A percentile compares a stretch with the other conserved stretches of the same genome.
phyloP scores from a whole-genome alignment of 35 echinoderm and acorn worm species.

The Diadema setosum region DNA sequence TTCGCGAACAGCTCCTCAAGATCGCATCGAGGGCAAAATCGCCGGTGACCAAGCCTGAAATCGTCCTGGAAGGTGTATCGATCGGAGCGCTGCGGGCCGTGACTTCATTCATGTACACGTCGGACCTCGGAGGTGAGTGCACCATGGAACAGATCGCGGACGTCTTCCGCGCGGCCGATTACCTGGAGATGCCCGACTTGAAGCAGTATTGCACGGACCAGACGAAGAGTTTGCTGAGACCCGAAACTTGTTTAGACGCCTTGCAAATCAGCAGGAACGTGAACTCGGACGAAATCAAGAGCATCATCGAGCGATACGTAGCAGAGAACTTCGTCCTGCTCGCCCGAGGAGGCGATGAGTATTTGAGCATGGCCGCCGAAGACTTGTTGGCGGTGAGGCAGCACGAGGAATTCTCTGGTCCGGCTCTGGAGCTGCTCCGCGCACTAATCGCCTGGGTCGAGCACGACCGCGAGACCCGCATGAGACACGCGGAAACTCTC shows the following conservation, averaged over 20 bases:
- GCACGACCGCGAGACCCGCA: background rate
- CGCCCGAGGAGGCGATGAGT: background rate
- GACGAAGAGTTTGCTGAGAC: background rate
- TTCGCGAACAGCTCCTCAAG: conserved; percentile 36
- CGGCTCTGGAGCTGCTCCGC: background rate
- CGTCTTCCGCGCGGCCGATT: background rate
- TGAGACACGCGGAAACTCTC: background rate
- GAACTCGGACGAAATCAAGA: background rate
- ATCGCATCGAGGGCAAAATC: background rate
- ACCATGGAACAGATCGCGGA: background rate
- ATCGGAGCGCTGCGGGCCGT: conserved; percentile 1
- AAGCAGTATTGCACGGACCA: conserved; percentile 8
- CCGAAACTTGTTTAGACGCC: background rate
- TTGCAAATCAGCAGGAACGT: background rate
- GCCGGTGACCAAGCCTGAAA: background rate
- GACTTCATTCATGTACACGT: conserved; percentile 53
- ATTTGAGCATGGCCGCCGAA: background rate
- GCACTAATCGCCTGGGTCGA: background rate
- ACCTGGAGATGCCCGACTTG: background rate
- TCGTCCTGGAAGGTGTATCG: conserved; percentile 19
- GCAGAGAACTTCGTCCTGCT: conserved; percentile 7
- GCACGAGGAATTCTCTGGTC: background rate
- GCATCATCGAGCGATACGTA: background rate
- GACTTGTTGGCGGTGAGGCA: background rate
- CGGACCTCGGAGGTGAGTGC: background rate